A percentile compares a stretch with the other conserved stretches of the same genome.
These are phyloP conservation scores for Pangasius macronema DNA, from an alignment of 2,797 vertebrate species.

Conservation along the genomic window DNA sequence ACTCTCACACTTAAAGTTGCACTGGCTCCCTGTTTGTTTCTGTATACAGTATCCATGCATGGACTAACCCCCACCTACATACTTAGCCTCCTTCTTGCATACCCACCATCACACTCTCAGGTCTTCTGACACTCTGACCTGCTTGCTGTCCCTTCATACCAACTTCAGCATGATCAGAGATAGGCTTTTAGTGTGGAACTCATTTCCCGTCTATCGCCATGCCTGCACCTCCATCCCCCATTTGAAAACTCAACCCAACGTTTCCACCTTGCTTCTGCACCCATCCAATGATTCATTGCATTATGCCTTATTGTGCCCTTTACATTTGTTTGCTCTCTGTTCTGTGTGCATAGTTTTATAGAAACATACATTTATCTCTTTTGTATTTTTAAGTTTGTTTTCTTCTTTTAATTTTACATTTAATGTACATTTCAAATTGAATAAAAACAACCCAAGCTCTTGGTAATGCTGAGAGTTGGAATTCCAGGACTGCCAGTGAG, in stretches of 20 bases:
- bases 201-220: not conserved
- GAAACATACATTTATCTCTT: not conserved
- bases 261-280: not conserved
- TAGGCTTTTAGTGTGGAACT: not conserved
- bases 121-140: not conserved
- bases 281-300: not conserved
- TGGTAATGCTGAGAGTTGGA: not conserved
- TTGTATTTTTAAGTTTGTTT: not conserved
- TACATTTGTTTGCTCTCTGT: not conserved
- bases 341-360: not conserved
- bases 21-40: not conserved
- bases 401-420: not conserved
- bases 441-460: not conserved
- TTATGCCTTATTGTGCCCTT: not conserved
- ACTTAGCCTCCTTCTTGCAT: not conserved
- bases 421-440: not conserved
- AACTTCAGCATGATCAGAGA: not conserved
- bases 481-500: not conserved
- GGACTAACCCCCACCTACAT: not conserved
- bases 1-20: not conserved
- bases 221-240: not conserved
- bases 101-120: not conserved
- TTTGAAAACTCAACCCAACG: not conserved
- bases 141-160: not conserved
- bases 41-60: not conserved